Conservation (phyloP, 2,797 vertebrate genomes). For the Xenopus petersii region DNA sequence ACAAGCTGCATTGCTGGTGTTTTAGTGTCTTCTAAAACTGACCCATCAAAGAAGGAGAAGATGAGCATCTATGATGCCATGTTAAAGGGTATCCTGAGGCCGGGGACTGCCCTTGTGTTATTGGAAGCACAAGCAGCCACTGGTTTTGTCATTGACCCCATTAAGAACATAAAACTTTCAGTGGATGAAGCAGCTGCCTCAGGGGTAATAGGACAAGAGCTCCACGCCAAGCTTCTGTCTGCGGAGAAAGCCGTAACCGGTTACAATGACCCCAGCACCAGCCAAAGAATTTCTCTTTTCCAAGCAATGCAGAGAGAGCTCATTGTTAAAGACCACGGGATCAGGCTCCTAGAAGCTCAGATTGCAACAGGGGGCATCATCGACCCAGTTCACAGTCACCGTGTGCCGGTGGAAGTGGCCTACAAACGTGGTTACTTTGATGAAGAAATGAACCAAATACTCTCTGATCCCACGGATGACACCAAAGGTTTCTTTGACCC, state of each 20-base stretch:
- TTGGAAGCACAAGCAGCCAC: constrained; percentile 50
- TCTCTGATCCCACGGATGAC: constrained; percentile 69
- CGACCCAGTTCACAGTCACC: constrained; percentile 68
- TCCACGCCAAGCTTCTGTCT: constrained; percentile 69
- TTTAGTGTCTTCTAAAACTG: constrained; percentile 50
- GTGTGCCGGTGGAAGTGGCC: constrained; percentile 69
- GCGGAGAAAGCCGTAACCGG: constrained; percentile 75
- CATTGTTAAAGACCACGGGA: constrained; percentile 67
- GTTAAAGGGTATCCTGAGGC: constrained; percentile 17
- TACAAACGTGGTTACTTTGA: constrained; percentile 74
- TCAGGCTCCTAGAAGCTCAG: constrained; percentile 74
- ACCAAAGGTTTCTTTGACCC: constrained; percentile 76
- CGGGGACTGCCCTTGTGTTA: constrained; percentile 41
- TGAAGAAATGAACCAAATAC: constrained; percentile 66
- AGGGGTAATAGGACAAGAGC: constrained; percentile 60
- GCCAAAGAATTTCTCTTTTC: constrained; percentile 71
- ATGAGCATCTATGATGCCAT: constrained; percentile 48
- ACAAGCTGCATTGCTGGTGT: constrained; percentile 39
- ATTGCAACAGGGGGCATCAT: constrained; percentile 75
- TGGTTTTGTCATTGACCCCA: constrained; percentile 46
- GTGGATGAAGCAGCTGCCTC: constrained; percentile 68
- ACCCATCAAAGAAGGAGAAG: constrained; percentile 40
- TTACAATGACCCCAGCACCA: constrained; percentile 72
- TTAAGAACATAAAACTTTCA: constrained; percentile 61
- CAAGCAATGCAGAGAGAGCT: constrained; percentile 62